Evolutionary conservation across 1,140 invertebrate species (phyloP), one percentile per base, ranked within the genome.

Genomic region (Drosophila ambigua): DNA sequence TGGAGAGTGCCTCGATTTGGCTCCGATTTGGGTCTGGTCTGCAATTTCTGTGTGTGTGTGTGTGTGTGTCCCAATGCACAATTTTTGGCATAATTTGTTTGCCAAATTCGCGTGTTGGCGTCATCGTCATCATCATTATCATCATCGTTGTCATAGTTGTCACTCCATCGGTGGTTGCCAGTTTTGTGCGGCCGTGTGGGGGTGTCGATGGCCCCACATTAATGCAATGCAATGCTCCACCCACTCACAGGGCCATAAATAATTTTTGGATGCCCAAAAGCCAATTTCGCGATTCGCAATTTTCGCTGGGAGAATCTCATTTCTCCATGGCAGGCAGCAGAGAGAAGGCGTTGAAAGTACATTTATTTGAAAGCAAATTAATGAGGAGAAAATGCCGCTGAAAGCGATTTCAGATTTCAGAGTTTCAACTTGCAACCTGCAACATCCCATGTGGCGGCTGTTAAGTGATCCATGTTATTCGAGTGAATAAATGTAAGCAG

Each of bases 41-140:
- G 51, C 66, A 58, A 68, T 69, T 69, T 69, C n/a, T 5, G 20
- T n/a, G n/a, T n/a, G n/a, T n/a, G n/a, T n/a, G 20, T 20, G 20
- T 20, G 20, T 20, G 26, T 65, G 61, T 65, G 53, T 65, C 46
- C 52, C 71, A 51, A 74, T 59, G 61, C 83, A 69, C 81, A 76
- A 13, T 80, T 80, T 84, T 85, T 71, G 55, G 50, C 28, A 65
- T 87, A 87, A 85, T 85, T 85, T 85, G 81, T 87, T 85, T 71
- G 81, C 78, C 78, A 82, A 85, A 85, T 71, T 78, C 52, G 72
- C 61, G 82, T 80, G 80, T 84, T 80, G 80, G 80, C 81, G 81
- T 85, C 68, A 31, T 46, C 59, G 58, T 50, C 39, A 44, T 52
- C 39, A 26, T 65, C 59, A 57, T 55, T 51, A 35, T 50, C 31